These are phyloP conservation scores for Stegastes partitus DNA, from an alignment of 2,113 vertebrate genomes.

Conservation along the genomic window DNA sequence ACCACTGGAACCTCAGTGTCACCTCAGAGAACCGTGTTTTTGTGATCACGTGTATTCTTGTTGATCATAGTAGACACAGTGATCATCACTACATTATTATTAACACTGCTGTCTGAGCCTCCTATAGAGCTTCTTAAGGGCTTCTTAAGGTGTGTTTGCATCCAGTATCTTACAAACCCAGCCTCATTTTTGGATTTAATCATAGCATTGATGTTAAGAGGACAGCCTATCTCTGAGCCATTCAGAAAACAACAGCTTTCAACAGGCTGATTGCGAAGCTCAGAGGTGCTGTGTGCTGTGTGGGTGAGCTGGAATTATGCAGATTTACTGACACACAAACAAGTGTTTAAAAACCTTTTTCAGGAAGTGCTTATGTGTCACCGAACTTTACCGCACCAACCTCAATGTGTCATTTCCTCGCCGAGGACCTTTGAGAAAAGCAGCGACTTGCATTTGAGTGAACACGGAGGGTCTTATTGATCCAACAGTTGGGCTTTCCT, in stretches of 20 bases:
- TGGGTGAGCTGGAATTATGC: constrained; percentile 9
- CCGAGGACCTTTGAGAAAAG: constrained; percentile 3
- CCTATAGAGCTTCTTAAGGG: too few relatives aligned
- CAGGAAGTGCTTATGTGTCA: background rate
- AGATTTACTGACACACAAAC: constrained; percentile 16
- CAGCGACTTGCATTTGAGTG: constrained; percentile 4
- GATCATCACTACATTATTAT: background rate
- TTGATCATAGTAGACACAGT: too few relatives aligned
- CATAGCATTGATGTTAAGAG: background rate
- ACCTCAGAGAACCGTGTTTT: too few relatives aligned
- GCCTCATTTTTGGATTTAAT: background rate
- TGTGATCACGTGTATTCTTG: too few relatives aligned
- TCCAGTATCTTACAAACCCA: background rate
- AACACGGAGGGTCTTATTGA: constrained; percentile 5
- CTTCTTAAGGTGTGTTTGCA: background rate
- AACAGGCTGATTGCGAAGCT: constrained; percentile 10
- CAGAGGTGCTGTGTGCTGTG: background rate
- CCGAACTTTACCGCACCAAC: background rate
- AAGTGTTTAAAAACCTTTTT: background rate
- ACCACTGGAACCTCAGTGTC: too few relatives aligned
- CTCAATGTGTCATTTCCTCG: background rate
- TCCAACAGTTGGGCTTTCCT: constrained; percentile 22
- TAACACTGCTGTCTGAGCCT: background rate
- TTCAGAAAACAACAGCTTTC: constrained; percentile 13
- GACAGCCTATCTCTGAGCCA: background rate